Evolutionary conservation across 2,113 vertebrate species (phyloP), one percentile per base, ranked within the genome.

Genomic region (Hoplias malabaricus): DNA sequence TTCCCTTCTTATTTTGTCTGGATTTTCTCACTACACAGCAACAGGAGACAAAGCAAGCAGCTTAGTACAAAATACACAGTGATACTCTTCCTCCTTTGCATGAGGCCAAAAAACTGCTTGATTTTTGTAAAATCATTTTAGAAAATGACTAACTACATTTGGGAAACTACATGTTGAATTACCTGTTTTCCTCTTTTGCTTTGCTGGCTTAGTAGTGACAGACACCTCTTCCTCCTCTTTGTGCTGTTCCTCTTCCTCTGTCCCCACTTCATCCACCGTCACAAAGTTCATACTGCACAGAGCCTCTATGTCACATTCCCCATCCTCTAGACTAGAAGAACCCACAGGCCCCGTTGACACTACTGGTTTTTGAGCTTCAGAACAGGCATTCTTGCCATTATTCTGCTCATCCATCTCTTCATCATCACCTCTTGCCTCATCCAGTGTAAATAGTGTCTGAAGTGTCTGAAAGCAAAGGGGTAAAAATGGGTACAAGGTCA

Each of bases 261-360:
- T 94, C 8, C 93, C 92, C 7, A 96, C 90, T 79, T 95, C 94
- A 25, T 95, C 94, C 1, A 95, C 94, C 0, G 94, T 96, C 0
- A 96, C 91, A 31, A 96, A 95, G 83, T 92, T 93, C 0, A 94
- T 94, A 90, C 14, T 78, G 53, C 4, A 92, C 83, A 19, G 92
- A 90, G 0, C 94, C 90, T 79, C 93, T 87, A 2, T 85, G 88
- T 2, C 73, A 61, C 54, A 66, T 5, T 21, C 31, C 7, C 65
- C 61, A 38, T 83, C 79, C 14, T 93, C 93, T 73, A 93, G 91
- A 67, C 92, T 90, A 79, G 92, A 77, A 1, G 92, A 94, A 75
- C 90, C 83, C 5, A 90, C 85, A 6, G 89, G 88, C 43, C 89
- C 88, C 89, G 38, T 89, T 86, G 0, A 80, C 80, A 33, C 91